Conservation (phyloP, 2,888 invertebrate genomes). For the Himalopsyche japonica region DNA sequence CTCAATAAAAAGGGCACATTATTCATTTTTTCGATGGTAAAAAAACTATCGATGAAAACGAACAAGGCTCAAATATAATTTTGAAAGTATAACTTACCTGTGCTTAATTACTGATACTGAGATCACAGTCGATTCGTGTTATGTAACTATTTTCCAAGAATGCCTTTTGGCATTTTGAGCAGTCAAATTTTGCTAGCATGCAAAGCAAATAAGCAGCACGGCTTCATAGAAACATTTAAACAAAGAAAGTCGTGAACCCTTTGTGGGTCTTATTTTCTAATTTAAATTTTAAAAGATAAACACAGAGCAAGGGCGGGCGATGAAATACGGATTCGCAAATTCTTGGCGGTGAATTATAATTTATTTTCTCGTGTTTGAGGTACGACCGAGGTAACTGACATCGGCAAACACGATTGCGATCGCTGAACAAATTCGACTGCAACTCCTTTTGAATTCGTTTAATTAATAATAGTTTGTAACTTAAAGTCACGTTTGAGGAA, state of each 20-base stretch:
- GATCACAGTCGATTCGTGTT: background rate
- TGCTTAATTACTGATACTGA: background rate
- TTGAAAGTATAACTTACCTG: no score
- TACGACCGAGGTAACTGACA: background rate
- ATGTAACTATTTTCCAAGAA: background rate
- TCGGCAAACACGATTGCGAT: background rate
- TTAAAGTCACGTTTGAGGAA: no score
- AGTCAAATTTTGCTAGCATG: background rate
- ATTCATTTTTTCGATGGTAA: no score
- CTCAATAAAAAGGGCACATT: no score
- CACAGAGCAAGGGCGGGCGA: background rate
- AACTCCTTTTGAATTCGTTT: background rate
- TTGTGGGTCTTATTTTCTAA: background rate
- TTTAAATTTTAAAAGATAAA: conserved; percentile 7
- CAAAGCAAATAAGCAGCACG: background rate
- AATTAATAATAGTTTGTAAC: background rate
- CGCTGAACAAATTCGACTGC: background rate
- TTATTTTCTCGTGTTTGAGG: background rate
- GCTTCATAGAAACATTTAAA: conserved; percentile 1
- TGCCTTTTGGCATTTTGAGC: background rate
- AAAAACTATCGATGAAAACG: no score
- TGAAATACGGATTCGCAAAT: background rate
- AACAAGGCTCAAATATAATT: no score
- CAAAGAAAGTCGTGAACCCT: background rate
- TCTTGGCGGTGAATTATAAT: background rate